These are phyloP conservation scores for Xiphias gladius DNA, from an alignment of 2,113 vertebrate genomes.

Conservation along the genomic window DNA sequence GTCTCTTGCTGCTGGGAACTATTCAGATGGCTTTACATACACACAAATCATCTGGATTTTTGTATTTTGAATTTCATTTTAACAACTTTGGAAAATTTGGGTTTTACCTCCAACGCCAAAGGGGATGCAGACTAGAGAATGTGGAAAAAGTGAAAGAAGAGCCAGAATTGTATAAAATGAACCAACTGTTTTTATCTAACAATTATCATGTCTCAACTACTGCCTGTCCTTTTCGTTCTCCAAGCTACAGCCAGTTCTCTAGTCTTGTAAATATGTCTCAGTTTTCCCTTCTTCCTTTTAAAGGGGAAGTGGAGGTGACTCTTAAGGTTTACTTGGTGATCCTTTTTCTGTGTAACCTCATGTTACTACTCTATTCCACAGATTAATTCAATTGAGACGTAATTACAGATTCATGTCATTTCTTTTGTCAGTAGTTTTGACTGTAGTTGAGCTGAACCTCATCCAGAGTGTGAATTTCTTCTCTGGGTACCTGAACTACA, in stretches of 20 bases:
- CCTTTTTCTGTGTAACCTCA: background rate
- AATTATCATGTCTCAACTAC: background rate
- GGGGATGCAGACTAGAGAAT: background rate
- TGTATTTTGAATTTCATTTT: constrained; percentile 5
- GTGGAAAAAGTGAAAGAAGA: background rate
- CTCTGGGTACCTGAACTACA: background rate
- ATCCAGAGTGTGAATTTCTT: background rate
- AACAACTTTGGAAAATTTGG: background rate
- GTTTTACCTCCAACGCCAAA: background rate
- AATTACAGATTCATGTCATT: no score
- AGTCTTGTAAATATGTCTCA: no score
- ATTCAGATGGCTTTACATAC: background rate
- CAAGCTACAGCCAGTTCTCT: background rate
- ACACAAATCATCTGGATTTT: background rate
- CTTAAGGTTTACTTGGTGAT: no score
- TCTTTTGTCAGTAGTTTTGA: no score
- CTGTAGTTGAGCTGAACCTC: background rate
- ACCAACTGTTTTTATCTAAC: background rate
- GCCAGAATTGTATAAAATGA: background rate
- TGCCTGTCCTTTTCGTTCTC: background rate
- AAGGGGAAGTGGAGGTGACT: background rate
- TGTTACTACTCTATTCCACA: no score
- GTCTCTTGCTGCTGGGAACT: constrained; percentile 1
- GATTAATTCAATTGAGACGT: no score
- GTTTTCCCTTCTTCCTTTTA: background rate